phyloP scores from a whole-genome alignment of 2,888 invertebrate genomes.

The Tipula lateralis region DNA sequence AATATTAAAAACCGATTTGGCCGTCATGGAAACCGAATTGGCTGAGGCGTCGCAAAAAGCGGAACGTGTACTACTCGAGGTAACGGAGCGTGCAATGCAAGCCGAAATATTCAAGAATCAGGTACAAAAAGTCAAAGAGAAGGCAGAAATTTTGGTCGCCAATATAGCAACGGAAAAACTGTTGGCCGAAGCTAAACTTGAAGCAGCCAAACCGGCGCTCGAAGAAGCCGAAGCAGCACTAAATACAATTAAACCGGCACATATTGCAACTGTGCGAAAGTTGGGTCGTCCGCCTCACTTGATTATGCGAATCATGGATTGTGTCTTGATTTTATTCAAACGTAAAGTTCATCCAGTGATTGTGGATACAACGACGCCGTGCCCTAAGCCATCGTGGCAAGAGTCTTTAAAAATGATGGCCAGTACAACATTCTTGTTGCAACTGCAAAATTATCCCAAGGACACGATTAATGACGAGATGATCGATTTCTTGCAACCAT shows the following conservation, averaged over 20 bases:
- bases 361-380: constrained; percentile 70
- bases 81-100: constrained; percentile 89
- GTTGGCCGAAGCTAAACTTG: constrained; percentile 84
- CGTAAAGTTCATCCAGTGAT: constrained; percentile 76
- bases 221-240: constrained; percentile 93
- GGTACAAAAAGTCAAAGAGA: constrained; percentile 93
- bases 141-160: constrained; percentile 82
- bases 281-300: constrained; percentile 92
- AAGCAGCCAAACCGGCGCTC: constrained; percentile 91
- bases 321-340: constrained; percentile 88
- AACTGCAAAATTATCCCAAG: constrained; percentile 91
- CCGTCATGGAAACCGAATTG: constrained; percentile 90
- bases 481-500: constrained; percentile 86
- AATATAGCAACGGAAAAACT: constrained; percentile 87
- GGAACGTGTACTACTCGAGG: constrained; percentile 79
- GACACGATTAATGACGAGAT: constrained; percentile 96
- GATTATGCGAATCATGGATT: constrained; percentile 98
- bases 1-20: constrained; percentile 83
- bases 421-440: constrained; percentile 83
- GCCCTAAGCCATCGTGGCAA: constrained; percentile 93
- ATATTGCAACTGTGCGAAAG: constrained; percentile 92
- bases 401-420: constrained; percentile 96
- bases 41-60: constrained; percentile 90
- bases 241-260: constrained; percentile 94
- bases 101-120: constrained; percentile 94